Base-by-base conservation (phyloP, 2,888 invertebrate species). In the Lasioglossum leucozonium region DNA sequence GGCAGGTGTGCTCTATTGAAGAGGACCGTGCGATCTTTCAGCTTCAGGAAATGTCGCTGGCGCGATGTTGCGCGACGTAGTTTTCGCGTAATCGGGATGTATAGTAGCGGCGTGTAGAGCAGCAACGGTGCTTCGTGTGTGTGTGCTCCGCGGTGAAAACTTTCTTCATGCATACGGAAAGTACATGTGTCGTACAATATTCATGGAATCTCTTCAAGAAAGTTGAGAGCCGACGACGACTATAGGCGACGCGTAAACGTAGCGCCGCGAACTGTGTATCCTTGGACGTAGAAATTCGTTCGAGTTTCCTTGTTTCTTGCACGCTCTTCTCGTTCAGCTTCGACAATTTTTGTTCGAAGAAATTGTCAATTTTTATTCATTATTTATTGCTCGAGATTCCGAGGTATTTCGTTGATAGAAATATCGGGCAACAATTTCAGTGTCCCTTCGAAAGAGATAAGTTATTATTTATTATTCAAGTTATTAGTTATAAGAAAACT, bases 121-220 rank as follows among this genome's bases (percentile, higher is more conserved):
- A n/a, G n/a, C n/a, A n/a, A n/a, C 3, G 30, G 67, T 13, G 62
- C 73, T 47, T 67, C 81, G 71, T 42, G 82, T 83, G 65, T 42
- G 82, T 84, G 79, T 77, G n/a, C n/a, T n/a, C 4, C 10, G 72
- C 51, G 79, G n/a, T 71, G 72, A 88, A 40, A 91, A 91, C 92
- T 91, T 91, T 91, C 90, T 85, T 92, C 91, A 91, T 92, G 87
- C 86, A 91, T 92, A 88, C 83, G 67, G 83, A 77, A 83, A 87
- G 80, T 77, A 71, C 67, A 75, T 84, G 75, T 80, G 86, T 83
- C 87, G 78, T 91, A 81, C 87, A 92, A 92, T 91, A 91, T 91
- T 91, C 92, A 91, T 91, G 82, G 87, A 88, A 89, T 88, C 85
- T 90, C 83, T 87, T 83, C 77, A 86, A 79, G 86, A 88, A 89